Percentiles rank a stretch among this genome's conserved stretches.
Conservation (phyloP, 2,888 invertebrate genomes). For the Blera fallax region DNA sequence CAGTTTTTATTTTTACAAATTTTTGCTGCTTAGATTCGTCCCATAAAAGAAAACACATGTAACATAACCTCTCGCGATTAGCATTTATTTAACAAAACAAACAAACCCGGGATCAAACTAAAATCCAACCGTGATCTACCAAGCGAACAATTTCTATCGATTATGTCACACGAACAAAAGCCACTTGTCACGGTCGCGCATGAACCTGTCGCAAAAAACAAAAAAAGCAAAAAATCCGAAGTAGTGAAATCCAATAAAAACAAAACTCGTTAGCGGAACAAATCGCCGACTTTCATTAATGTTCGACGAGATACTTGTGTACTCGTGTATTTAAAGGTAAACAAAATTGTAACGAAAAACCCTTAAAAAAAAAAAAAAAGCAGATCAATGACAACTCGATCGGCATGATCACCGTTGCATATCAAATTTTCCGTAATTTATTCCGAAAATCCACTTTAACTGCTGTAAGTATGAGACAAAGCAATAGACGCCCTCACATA, state of each 20-base stretch:
- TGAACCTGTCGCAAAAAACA: slow-evolving; percentile 39
- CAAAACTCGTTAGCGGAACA: slow-evolving; percentile 41
- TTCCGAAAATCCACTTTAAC: neutral
- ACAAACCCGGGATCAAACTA: slow-evolving; percentile 20
- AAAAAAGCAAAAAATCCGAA: slow-evolving; percentile 29
- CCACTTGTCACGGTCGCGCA: slow-evolving; percentile 45
- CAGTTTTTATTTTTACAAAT: slow-evolving; percentile 6
- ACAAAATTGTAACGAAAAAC: slow-evolving; percentile 34
- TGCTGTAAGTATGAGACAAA: slow-evolving; percentile 14
- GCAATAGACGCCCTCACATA: slow-evolving; percentile 49
- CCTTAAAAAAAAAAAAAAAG: neutral
- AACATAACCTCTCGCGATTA: slow-evolving; percentile 39
- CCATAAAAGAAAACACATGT: slow-evolving; percentile 18
- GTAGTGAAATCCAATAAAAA: neutral
- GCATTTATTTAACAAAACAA: slow-evolving; percentile 59
- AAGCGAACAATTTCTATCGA: slow-evolving; percentile 45
- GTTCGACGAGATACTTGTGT: neutral
- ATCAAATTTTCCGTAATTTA: slow-evolving; percentile 53
- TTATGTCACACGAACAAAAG: slow-evolving; percentile 52
- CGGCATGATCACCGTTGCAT: slow-evolving; percentile 52
- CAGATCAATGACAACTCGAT: slow-evolving; percentile 68
- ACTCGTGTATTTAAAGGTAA: neutral
- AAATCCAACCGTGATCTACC: slow-evolving; percentile 34
- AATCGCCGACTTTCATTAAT: slow-evolving; percentile 34
- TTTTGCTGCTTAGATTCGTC: neutral